Evolutionary conservation across 2,797 vertebrate genomes (phyloP).

Genomic region (Chromis chromis): DNA sequence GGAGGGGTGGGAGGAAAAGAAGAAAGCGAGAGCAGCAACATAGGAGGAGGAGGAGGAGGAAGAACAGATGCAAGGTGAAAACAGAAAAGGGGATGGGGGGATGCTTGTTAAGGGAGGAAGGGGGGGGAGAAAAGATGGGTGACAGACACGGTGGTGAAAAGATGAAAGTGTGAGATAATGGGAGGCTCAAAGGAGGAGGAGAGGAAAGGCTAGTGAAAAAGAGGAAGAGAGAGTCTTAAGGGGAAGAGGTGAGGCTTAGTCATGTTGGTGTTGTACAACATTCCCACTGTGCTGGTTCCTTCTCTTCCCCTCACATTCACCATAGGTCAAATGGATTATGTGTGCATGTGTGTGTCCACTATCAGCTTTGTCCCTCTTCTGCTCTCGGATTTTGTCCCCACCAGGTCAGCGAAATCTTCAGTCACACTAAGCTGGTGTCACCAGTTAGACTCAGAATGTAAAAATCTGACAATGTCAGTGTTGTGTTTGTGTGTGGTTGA

Average conservation of each 20-base stretch:
- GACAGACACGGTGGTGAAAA: not conserved
- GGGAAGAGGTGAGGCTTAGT: conserved; percentile 39
- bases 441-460: not conserved
- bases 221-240: conserved; percentile 6
- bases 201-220: conserved; percentile 17
- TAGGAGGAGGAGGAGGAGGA: not conserved
- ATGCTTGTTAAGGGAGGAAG: conserved; percentile 10
- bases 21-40: not conserved
- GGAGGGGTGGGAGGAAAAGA: not conserved
- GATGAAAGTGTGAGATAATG: not conserved
- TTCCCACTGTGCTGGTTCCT: conserved; percentile 36
- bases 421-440: not conserved
- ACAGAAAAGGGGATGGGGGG: conserved; percentile 15
- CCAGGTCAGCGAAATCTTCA: not conserved
- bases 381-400: not conserved
- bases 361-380: not conserved
- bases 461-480: no score
- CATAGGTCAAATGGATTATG: conserved; percentile 27
- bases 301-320: conserved; percentile 9
- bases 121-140: not conserved
- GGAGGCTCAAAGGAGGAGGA: conserved; percentile 1
- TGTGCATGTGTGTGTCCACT: not conserved
- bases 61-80: conserved; percentile 34
- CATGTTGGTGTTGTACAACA: conserved; percentile 39
- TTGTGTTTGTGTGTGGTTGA: no score